These are phyloP conservation scores for Phyllotreta striolata DNA, from an alignment of 2,888 invertebrate genomes.

Conservation along the genomic window DNA sequence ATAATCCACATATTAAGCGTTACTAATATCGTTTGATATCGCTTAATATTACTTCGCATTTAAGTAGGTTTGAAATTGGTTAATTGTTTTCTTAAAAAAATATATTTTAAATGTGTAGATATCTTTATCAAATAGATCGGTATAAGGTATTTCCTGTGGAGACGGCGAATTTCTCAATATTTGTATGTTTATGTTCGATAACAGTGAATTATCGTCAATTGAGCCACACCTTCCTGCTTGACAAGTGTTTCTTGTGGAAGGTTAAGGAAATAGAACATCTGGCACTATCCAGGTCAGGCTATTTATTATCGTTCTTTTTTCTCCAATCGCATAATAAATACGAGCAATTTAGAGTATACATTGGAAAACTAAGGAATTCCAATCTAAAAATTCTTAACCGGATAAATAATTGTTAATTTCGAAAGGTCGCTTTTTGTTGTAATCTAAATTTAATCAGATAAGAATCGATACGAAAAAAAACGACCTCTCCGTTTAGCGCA, in stretches of 20 bases:
- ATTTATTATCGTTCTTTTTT: constrained; percentile 6
- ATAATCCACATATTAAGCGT: background rate
- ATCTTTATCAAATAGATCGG: background rate
- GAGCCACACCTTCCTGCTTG: constrained; percentile 15
- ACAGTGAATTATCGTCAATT: constrained; percentile 13
- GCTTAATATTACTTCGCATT: too few relatives aligned
- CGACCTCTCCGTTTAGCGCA: too few relatives aligned
- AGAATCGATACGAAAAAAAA: too few relatives aligned
- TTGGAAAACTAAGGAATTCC: background rate
- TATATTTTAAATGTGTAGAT: background rate
- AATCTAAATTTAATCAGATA: too few relatives aligned
- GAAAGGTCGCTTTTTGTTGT: too few relatives aligned
- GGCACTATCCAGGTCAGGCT: constrained; percentile 17
- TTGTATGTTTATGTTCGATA: constrained; percentile 18
- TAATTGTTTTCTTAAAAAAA: background rate
- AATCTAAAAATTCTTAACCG: background rate
- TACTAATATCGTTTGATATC: too few relatives aligned
- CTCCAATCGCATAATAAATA: background rate
- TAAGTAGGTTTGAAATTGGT: background rate
- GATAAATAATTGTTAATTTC: background rate
- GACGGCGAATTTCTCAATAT: constrained; percentile 20
- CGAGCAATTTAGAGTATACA: constrained; percentile 5
- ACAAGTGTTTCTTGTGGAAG: constrained; percentile 23
- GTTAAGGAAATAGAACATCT: constrained; percentile 22
- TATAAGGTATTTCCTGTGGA: constrained; percentile 12